Evolutionary conservation across 2,888 invertebrate genomes (phyloP).

Genomic region (Dynastes grantii): DNA sequence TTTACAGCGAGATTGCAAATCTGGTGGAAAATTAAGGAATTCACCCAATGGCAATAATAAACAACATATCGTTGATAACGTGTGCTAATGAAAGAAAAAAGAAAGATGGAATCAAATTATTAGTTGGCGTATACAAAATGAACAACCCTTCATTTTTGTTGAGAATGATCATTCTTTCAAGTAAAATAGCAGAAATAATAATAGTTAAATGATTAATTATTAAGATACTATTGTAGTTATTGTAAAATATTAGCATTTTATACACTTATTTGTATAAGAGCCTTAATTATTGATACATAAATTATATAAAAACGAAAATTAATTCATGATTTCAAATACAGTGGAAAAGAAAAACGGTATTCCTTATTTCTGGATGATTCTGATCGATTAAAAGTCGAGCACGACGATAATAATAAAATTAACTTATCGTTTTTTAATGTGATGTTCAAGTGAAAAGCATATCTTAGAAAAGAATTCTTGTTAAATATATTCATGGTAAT

Average conservation of each 20-base stretch:
- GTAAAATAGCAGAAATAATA: conserved; percentile 27
- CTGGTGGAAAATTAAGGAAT: background rate
- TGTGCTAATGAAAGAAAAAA: conserved; percentile 9
- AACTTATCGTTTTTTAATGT: conserved; percentile 38
- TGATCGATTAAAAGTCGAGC: background rate
- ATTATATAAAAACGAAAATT: conserved; percentile 39
- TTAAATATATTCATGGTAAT: conserved; percentile 39
- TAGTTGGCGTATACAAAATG: conserved; percentile 22
- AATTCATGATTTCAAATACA: conserved; percentile 15
- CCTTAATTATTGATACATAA: conserved; percentile 40
- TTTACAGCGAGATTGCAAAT: background rate
- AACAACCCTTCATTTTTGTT: conserved; percentile 11
- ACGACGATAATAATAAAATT: background rate
- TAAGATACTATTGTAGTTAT: conserved; percentile 45
- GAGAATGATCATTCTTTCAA: conserved; percentile 36
- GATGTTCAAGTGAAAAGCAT: conserved; percentile 47
- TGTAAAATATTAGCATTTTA: conserved; percentile 47
- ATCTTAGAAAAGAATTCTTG: conserved; percentile 42
- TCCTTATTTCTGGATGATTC: conserved; percentile 2
- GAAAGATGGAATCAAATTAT: conserved; percentile 20
- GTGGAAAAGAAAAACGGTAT: conserved; percentile 1
- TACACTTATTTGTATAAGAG: conserved; percentile 46
- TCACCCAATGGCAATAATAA: conserved; percentile 21
- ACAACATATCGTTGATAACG: conserved; percentile 32
- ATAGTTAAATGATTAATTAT: conserved; percentile 39